phyloP scores from a whole-genome alignment of 2,113 vertebrate genomes.

The Callocephalon fimbriatum region DNA sequence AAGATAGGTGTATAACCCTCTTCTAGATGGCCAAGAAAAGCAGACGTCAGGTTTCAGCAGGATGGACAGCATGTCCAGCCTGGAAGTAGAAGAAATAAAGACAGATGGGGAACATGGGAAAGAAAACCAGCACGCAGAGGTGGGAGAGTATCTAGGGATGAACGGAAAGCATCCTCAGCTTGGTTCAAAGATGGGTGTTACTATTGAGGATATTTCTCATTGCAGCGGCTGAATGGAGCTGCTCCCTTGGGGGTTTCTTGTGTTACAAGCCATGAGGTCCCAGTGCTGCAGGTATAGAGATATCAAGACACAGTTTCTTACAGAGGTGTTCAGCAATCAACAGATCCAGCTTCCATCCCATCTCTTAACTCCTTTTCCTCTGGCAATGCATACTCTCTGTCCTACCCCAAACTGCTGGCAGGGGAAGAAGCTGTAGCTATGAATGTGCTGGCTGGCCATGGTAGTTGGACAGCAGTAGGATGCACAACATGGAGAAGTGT shows the following conservation, averaged over 20 bases:
- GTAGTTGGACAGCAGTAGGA: not conserved
- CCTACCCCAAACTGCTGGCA: not conserved
- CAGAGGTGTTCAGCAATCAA: not conserved
- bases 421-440: not conserved
- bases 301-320: not conserved
- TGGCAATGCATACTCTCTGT: not conserved
- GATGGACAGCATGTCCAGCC: not conserved
- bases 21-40: not conserved
- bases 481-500: not conserved
- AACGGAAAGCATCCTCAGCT: not conserved
- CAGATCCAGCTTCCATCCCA: not conserved
- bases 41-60: not conserved
- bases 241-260: not conserved
- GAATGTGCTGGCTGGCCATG: rapidly evolving
- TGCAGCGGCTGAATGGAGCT: not conserved
- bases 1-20: not conserved
- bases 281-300: not conserved
- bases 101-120: not conserved
- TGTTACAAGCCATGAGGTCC: not conserved
- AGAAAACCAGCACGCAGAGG: not conserved
- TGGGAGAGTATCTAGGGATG: not conserved
- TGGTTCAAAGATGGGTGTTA: not conserved
- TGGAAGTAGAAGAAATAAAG: not conserved
- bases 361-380: not conserved
- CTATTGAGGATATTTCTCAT: not conserved